These are phyloP conservation scores for Maccullochella peelii DNA, from an alignment of 2,113 vertebrate species.

Conservation along the genomic window DNA sequence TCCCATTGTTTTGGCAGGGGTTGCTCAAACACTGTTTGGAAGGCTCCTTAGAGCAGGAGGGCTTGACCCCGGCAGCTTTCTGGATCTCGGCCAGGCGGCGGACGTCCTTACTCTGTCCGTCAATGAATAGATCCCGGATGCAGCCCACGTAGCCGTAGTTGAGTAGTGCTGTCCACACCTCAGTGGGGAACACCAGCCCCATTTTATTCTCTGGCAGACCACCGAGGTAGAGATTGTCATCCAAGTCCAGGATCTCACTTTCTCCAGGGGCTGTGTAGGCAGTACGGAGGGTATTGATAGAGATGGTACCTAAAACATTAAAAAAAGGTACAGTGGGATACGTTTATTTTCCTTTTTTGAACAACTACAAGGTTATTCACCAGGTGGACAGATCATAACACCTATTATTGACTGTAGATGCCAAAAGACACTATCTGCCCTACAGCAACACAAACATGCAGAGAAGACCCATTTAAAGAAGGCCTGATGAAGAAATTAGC, in stretches of 20 bases:
- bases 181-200: slow-evolving; percentile 94
- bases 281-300: slow-evolving; percentile 94
- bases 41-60: slow-evolving; percentile 94
- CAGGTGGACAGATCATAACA: slow-evolving; percentile 18
- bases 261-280: slow-evolving; percentile 96
- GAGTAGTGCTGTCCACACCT: slow-evolving; percentile 98
- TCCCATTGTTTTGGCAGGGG: slow-evolving; percentile 95
- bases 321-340: slow-evolving; percentile 38
- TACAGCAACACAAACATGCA: slow-evolving; percentile 32
- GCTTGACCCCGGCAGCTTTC: slow-evolving; percentile 95
- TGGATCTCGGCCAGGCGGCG: slow-evolving; percentile 95
- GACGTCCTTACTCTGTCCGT: slow-evolving; percentile 97
- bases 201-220: slow-evolving; percentile 96
- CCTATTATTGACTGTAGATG: neutral
- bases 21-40: slow-evolving; percentile 97
- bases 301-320: slow-evolving; percentile 90
- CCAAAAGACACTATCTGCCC: neutral
- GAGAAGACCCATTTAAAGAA: slow-evolving; percentile 43
- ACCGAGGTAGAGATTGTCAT: slow-evolving; percentile 96
- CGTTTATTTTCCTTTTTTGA: neutral
- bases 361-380: slow-evolving; percentile 3
- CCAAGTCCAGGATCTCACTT: slow-evolving; percentile 97
- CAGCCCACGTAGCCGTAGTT: slow-evolving; percentile 99
- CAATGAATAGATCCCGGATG: slow-evolving; percentile 97
- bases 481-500: slow-evolving; percentile 72